Evolutionary conservation across 2,797 vertebrate genomes (phyloP), one percentile per base, ranked within the genome.

Genomic region (Acanthiza pusilla): DNA sequence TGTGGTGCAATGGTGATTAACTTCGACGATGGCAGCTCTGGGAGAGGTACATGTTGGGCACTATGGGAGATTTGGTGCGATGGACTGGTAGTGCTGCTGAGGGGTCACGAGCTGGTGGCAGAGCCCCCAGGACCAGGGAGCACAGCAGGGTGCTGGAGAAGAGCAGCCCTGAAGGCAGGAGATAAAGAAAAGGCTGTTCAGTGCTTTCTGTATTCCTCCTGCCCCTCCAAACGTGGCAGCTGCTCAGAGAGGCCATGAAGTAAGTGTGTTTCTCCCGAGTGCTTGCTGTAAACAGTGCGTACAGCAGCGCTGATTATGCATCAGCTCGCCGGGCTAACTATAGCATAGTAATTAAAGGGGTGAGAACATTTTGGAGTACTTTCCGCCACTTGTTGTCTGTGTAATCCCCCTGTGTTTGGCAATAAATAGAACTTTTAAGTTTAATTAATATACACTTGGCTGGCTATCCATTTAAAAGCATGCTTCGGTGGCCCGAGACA

Each of bases 391-490:
- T 97, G 96, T 97, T 98, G 97, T 97, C 97, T 96, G 87, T 50
- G 66, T 96, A 95, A 89, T 98, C 95, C 97, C 97, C 93, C 91
- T 94, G 96, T 97, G 97, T 95, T 96, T 96, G 94, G 94, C 97
- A 97, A 98, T 97, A 97, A 98, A 98, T 97, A 97, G 96, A 97
- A 98, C 97, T 97, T 96, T 95, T 97, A 97, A 96, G 96, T 97
- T 98, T 98, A 98, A 98, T 98, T 97, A 98, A 97, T 97, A 96
- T 95, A 96, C 97, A 96, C 96, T 97, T 97, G 96, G 95, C 96
- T 97, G 97, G 94, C 96, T 97, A 97, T 95, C 93, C 96, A 93
- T 97, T 97, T 97, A 96, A 75, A 96, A 92, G 79, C 79, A 80
- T 70, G 94, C 94, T 66, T 48, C 68, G 34, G 93, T 96, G 97